A percentile compares a stretch with the other conserved stretches of the same genome.
These are phyloP conservation scores for Cheilosia pagana DNA, from an alignment of 2,888 invertebrate genomes.

Conservation along the genomic window DNA sequence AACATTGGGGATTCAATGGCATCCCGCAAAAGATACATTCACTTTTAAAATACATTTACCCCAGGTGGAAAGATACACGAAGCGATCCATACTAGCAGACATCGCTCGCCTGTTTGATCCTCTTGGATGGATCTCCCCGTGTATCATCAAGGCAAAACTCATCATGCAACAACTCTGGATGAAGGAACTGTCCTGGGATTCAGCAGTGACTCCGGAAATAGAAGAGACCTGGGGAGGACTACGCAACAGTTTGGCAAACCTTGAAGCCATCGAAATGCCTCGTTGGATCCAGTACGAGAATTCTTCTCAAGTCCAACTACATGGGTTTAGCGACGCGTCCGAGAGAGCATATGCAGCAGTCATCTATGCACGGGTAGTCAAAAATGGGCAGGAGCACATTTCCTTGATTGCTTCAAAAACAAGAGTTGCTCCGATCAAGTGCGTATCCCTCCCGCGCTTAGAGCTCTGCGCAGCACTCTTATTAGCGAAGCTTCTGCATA, in stretches of 20 bases:
- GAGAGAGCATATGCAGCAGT: constrained; percentile 9
- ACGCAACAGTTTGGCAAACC: neutral
- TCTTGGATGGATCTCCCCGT: constrained; percentile 47
- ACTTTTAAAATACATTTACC: constrained; percentile 37
- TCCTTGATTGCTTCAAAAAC: neutral
- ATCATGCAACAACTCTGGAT: constrained; percentile 25
- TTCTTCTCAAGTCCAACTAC: neutral
- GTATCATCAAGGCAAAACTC: constrained; percentile 31
- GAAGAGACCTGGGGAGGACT: neutral
- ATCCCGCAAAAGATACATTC: constrained; percentile 47
- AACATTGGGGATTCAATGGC: constrained; percentile 56
- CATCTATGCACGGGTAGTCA: neutral
- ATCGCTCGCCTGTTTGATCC: constrained; percentile 54
- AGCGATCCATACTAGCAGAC: constrained; percentile 36
- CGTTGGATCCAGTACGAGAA: constrained; percentile 15
- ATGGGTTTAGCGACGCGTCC: constrained; percentile 13
- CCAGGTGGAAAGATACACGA: constrained; percentile 1
- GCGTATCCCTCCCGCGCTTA: neutral
- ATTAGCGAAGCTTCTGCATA: neutral
- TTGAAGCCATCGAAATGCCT: constrained; percentile 13
- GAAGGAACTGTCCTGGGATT: neutral
- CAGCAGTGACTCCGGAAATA: too few relatives aligned
- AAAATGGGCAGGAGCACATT: neutral
- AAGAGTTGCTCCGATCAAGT: constrained; percentile 1
- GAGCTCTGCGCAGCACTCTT: constrained; percentile 10